Evolutionary conservation across 2,888 invertebrate species (phyloP), one percentile per base, ranked within the genome.

Genomic region (Ophioninae sp.): DNA sequence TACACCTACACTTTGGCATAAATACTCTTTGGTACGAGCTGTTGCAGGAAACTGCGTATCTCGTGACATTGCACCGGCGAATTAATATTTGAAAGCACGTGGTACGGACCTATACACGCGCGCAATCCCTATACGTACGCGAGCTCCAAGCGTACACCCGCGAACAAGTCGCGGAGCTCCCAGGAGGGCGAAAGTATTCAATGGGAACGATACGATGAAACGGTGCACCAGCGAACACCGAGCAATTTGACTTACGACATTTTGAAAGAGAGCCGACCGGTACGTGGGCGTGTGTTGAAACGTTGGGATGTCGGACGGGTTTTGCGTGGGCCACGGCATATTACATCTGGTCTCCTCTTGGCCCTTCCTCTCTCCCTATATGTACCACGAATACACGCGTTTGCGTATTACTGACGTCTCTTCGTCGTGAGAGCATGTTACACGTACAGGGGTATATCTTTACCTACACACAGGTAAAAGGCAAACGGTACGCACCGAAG

Each of bases 231-330:
- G 67, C 57, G 59, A 79, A 74, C 88, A 88, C 86, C 81, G 84
- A 85, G 87, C 89, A 90, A 91, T 91, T 91, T 91, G 91, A 91
- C 91, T 91, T 91, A 91, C 89, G 90, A 90, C 90, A 91, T 89
- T 91, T 89, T 90, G 89, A 90, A 90, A 90, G 90, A 89, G 87
- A 90, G 89, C 90, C 91, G 91, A 89, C 89, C 70, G 69, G 10
- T 70, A 88, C 89, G 91, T 91, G 89, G 92, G 92, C 90, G 92
- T 91, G 91, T 91, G 91, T 90, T 92, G 91, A 92, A 92, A 92
- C 90, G 92, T 90, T 88, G 89, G 88, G 89, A 91, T 86, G 91
- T 91, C 88, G 89, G 91, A 91, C 90, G 90, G 90, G 88, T 89
- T 90, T 91, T 91, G 91, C 91, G 91, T 91, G 91, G 91, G 91